Evolutionary conservation across 2,797 vertebrate genomes (phyloP).

Genomic region (Sebastes itinus): DNA sequence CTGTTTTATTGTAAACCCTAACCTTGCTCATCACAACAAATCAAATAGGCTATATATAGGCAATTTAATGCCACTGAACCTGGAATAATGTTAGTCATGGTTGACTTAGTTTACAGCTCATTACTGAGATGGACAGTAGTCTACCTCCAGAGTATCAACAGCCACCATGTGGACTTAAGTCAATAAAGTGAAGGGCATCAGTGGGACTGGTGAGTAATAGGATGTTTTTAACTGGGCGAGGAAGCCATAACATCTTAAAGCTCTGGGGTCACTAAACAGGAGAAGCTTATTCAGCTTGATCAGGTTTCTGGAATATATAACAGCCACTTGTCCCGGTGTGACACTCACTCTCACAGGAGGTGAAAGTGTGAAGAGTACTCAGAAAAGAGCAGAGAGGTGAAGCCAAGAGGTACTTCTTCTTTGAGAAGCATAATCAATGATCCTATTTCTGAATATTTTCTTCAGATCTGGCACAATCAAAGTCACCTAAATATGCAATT

Average conservation of each 20-base stretch:
- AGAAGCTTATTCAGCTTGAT: slow-evolving; percentile 52
- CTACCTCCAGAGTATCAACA: slow-evolving; percentile 66
- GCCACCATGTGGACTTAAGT: slow-evolving; percentile 67
- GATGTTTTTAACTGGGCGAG: slow-evolving; percentile 53
- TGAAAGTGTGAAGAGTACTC: slow-evolving; percentile 4
- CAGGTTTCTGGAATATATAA: slow-evolving; percentile 44
- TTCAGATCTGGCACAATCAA: slow-evolving; percentile 4
- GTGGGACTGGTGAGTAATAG: slow-evolving; percentile 70
- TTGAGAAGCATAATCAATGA: slow-evolving; percentile 15
- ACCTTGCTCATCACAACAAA: slow-evolving; percentile 24
- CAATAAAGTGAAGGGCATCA: slow-evolving; percentile 76
- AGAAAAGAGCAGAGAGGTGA: not conserved
- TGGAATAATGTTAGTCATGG: slow-evolving; percentile 64
- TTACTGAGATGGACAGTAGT: slow-evolving; percentile 64
- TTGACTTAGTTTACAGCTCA: slow-evolving; percentile 66
- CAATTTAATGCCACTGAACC: slow-evolving; percentile 54
- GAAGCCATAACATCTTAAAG: slow-evolving; percentile 44
- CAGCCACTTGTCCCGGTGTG: slow-evolving; percentile 45
- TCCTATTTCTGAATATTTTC: slow-evolving; percentile 16
- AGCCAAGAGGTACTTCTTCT: not conserved
- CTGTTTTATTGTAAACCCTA: slow-evolving; percentile 32
- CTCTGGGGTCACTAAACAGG: slow-evolving; percentile 34
- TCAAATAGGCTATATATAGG: slow-evolving; percentile 25
- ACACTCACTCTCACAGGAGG: not conserved
- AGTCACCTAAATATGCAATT: slow-evolving; percentile 15